Percentiles rank a stretch among this genome's conserved stretches.
phyloP scores from a whole-genome alignment of 2,113 vertebrate species.

The Indri indri region DNA sequence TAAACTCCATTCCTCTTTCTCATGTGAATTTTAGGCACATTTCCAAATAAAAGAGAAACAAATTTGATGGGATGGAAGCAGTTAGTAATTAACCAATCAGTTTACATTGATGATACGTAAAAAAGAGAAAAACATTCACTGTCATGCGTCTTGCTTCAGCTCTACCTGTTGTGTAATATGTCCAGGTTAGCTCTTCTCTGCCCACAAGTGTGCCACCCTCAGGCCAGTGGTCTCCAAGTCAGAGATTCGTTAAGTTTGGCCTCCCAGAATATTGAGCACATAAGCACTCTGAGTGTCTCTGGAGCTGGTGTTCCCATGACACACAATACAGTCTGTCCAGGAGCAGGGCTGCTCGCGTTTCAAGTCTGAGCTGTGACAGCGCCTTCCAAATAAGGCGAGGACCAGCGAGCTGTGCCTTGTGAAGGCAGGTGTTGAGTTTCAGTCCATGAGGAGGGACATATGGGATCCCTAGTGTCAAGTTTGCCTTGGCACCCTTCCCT shows the following conservation, averaged over 20 bases:
- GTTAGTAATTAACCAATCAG: background rate
- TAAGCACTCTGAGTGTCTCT: background rate
- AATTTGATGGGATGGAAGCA: background rate
- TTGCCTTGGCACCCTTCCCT: background rate
- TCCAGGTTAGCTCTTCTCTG: rapidly evolving
- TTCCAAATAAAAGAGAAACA: background rate
- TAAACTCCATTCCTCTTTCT: background rate
- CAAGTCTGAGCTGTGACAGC: background rate
- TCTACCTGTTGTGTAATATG: rapidly evolving
- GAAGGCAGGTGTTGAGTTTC: slow-evolving; percentile 61
- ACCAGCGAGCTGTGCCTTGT: background rate
- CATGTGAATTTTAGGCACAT: background rate
- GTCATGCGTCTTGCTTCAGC: no score
- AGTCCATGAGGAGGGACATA: background rate
- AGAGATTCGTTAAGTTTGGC: background rate
- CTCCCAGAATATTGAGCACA: background rate
- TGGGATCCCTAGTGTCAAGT: slow-evolving; percentile 50
- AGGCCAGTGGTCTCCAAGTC: no score
- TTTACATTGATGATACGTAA: background rate
- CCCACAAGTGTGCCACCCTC: rapidly evolving
- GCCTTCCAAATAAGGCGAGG: slow-evolving; percentile 42
- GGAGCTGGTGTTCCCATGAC: slow-evolving; percentile 53
- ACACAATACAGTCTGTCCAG: slow-evolving; percentile 27
- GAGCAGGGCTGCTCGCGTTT: slow-evolving; percentile 22
- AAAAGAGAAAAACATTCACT: background rate